phyloP scores from a whole-genome alignment of 2,888 invertebrate species.

The Cosmia trapezina region DNA sequence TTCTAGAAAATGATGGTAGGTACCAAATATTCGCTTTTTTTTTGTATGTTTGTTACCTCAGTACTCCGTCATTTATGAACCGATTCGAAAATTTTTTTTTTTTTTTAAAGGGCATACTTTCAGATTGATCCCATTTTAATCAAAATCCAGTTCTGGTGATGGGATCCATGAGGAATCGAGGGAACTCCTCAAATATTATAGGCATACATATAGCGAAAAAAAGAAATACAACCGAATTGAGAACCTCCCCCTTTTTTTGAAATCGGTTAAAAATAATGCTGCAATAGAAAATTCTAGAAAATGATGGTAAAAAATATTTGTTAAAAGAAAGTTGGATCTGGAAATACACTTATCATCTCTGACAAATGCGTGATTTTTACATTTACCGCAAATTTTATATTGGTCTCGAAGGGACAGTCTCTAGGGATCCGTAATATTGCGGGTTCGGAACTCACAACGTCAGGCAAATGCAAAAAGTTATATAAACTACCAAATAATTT shows the following conservation, averaged over 20 bases:
- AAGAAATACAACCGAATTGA: too few relatives aligned
- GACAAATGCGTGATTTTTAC: neutral
- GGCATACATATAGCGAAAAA: too few relatives aligned
- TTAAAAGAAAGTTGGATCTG: neutral
- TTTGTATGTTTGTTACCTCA: too few relatives aligned
- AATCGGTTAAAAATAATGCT: too few relatives aligned
- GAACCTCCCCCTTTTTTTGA: too few relatives aligned
- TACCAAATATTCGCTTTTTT: neutral
- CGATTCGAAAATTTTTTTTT: too few relatives aligned
- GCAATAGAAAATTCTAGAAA: neutral
- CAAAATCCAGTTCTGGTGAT: too few relatives aligned
- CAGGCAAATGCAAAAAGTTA: conserved; percentile 24
- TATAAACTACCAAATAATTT: conserved; percentile 27
- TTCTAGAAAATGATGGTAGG: neutral
- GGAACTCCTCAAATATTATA: too few relatives aligned
- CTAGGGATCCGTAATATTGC: neutral
- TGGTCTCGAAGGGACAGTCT: conserved; percentile 17
- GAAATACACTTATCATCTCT: neutral
- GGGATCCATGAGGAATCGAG: too few relatives aligned
- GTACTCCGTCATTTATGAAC: too few relatives aligned
- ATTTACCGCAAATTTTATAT: conserved; percentile 19
- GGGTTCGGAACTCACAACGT: neutral
- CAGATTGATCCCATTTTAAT: too few relatives aligned
- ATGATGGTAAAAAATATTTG: neutral
- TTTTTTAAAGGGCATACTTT: too few relatives aligned